phyloP scores from a whole-genome alignment of 2,797 vertebrate genomes.

The Pseudotriccus pelzelni region DNA sequence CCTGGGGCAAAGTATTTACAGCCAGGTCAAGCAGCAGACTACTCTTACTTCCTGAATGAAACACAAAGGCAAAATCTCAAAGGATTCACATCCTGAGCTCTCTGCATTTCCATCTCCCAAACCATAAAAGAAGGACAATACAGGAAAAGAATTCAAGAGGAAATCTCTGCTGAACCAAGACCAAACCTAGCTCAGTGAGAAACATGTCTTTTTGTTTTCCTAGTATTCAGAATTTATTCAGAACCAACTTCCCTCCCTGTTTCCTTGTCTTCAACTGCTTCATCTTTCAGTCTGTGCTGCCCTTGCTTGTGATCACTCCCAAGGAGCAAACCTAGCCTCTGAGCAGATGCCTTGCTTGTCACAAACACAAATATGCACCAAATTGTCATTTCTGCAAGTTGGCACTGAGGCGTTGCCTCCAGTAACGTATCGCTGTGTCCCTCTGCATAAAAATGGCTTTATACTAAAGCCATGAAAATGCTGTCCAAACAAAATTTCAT shows the following conservation, averaged over 20 bases:
- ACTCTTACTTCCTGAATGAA: background rate
- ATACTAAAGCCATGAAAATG: background rate
- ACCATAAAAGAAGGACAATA: background rate
- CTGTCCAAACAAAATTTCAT: background rate
- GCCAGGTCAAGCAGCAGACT: background rate
- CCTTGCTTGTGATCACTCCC: background rate
- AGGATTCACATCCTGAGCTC: background rate
- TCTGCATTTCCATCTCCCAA: background rate
- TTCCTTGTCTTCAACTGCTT: background rate
- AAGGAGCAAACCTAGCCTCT: background rate
- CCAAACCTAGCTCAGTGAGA: background rate
- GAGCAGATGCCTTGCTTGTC: background rate
- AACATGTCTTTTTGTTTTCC: background rate
- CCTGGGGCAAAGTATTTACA: slow-evolving; percentile 3
- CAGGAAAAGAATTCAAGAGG: background rate
- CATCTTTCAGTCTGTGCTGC: background rate
- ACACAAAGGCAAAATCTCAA: background rate
- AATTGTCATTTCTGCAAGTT: background rate
- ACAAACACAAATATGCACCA: background rate
- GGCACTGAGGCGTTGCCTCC: background rate
- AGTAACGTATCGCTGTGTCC: background rate
- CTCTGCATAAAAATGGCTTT: background rate
- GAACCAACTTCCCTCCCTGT: background rate
- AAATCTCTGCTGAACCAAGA: background rate
- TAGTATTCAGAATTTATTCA: background rate